phyloP scores from a whole-genome alignment of 2,113 vertebrate species.

The Geococcyx californianus region DNA sequence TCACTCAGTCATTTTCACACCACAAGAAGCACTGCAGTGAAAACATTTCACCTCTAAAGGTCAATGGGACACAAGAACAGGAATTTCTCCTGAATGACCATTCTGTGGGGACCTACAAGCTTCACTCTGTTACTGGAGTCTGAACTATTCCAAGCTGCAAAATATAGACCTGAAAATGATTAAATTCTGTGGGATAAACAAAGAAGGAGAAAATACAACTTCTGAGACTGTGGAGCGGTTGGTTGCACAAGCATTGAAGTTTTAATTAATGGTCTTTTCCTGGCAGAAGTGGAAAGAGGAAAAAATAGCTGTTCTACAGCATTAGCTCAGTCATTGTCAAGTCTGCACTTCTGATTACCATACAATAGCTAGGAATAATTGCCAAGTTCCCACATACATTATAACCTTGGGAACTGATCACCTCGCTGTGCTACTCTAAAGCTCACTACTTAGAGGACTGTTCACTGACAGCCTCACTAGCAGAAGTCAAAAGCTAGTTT shows the following conservation, averaged over 20 bases:
- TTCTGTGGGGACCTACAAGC: not conserved
- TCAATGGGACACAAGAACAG: rapidly evolving
- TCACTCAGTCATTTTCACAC: not conserved
- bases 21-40: not conserved
- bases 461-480: not conserved
- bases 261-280: conserved; percentile 27
- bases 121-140: not conserved
- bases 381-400: not conserved
- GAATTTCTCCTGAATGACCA: not conserved
- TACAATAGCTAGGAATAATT: not conserved
- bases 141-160: not conserved
- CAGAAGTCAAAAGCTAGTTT: not conserved
- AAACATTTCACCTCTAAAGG: not conserved
- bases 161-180: not conserved
- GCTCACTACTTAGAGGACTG: not conserved
- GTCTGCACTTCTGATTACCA: not conserved
- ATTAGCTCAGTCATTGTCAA: not conserved
- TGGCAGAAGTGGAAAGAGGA: not conserved
- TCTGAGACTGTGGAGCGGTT: not conserved
- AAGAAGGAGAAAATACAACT: not conserved
- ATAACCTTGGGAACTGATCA: not conserved
- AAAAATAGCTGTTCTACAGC: not conserved
- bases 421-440: not conserved
- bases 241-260: rapidly evolving
- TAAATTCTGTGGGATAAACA: not conserved